Evolutionary conservation across 2,888 invertebrate species (phyloP).

Genomic region (Mystacides longicornis): DNA sequence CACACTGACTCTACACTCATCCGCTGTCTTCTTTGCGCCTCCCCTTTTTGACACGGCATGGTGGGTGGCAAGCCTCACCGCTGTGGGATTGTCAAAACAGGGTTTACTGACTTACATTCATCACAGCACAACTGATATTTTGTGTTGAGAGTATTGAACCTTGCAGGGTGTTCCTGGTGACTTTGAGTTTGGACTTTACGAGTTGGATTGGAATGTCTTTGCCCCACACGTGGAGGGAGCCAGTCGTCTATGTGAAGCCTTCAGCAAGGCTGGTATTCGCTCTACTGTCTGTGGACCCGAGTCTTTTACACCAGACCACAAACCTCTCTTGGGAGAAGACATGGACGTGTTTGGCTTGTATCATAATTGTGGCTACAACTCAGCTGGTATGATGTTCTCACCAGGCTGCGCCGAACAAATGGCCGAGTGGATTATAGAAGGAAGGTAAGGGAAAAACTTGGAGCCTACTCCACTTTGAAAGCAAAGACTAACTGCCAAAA

Average conservation of each 20-base stretch:
- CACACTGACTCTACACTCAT: too few species aligned
- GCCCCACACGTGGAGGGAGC: conserved; percentile 68
- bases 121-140: too few species aligned
- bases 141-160: too few species aligned
- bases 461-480: too few species aligned
- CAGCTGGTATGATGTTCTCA: conserved; percentile 87
- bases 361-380: conserved; percentile 85
- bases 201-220: conserved; percentile 82
- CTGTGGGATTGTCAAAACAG: too few species aligned
- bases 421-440: conserved; percentile 77
- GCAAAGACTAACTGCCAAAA: neutral
- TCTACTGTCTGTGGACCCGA: conserved; percentile 87
- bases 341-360: conserved; percentile 61
- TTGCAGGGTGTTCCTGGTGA: conserved; percentile 52
- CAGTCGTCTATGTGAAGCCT: conserved; percentile 63
- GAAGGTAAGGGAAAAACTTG: conserved; percentile 40
- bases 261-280: conserved; percentile 70
- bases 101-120: too few species aligned
- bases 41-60: too few species aligned
- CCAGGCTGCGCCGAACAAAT: conserved; percentile 81
- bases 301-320: conserved; percentile 89
- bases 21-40: too few species aligned
- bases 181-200: conserved; percentile 77
- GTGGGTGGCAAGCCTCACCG: too few species aligned
- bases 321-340: conserved; percentile 75